These are phyloP conservation scores for Onychorhynchus coronatus DNA, from an alignment of 2,113 vertebrate genomes.

Conservation along the genomic window DNA sequence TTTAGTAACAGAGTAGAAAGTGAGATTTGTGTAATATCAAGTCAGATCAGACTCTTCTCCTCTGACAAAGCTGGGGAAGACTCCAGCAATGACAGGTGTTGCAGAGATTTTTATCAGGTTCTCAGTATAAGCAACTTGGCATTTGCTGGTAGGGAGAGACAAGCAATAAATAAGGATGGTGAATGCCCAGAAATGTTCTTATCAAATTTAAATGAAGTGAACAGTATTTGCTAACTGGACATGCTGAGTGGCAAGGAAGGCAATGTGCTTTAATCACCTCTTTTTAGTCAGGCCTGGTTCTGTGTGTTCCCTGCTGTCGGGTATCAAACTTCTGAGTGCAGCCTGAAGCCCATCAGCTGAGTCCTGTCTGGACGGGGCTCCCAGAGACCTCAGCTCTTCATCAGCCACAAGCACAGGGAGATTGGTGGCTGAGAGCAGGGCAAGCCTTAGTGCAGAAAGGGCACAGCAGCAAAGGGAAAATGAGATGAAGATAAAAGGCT, in stretches of 20 bases:
- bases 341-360: not conserved
- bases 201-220: not conserved
- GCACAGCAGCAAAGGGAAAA: not conserved
- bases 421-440: not conserved
- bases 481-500: not conserved
- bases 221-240: not conserved
- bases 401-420: rapidly evolving
- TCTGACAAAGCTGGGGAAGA: not conserved
- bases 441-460: not conserved
- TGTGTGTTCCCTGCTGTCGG: not conserved
- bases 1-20: not conserved
- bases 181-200: not conserved
- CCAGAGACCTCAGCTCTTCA: rapidly evolving
- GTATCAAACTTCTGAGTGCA: not conserved
- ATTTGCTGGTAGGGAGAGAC: not conserved
- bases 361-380: not conserved
- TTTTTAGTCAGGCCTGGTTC: not conserved
- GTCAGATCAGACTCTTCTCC: not conserved
- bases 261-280: not conserved
- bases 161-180: not conserved
- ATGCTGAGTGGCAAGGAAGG: not conserved
- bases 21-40: not conserved
- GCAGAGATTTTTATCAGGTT: not conserved
- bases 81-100: not conserved
- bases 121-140: not conserved